Conservation (phyloP, 1,140 invertebrate genomes). For the Fopius arisanus region DNA sequence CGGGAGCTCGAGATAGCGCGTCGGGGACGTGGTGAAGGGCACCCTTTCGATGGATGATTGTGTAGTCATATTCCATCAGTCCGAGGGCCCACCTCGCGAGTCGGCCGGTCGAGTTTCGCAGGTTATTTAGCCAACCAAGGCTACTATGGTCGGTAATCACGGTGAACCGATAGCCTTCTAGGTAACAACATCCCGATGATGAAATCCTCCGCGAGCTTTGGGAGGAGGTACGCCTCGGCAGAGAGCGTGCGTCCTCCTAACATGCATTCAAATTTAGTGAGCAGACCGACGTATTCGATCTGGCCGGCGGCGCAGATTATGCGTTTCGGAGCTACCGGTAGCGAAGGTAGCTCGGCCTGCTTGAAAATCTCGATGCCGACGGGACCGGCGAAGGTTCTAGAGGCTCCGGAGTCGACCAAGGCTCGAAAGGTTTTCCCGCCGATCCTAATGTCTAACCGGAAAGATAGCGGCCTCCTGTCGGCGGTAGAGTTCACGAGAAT, state of each 20-base stretch:
- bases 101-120: not conserved
- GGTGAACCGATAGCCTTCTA: not conserved
- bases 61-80: too few species aligned
- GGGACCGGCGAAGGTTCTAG: slow-evolving; percentile 12
- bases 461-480: too few species aligned
- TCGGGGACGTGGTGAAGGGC: too few species aligned
- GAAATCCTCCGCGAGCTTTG: slow-evolving; percentile 12
- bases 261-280: too few species aligned
- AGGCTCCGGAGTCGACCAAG: slow-evolving; percentile 19
- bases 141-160: not conserved
- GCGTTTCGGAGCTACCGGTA: not conserved
- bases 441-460: not conserved
- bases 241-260: too few species aligned
- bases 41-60: too few species aligned
- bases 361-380: not conserved
- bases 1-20: too few species aligned
- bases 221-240: not conserved
- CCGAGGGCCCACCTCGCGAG: too few species aligned
- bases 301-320: not conserved
- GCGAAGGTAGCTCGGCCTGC: not conserved
- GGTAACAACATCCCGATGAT: slow-evolving; percentile 13
- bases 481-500: too few species aligned
- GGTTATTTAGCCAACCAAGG: not conserved
- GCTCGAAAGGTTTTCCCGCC: not conserved
- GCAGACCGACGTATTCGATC: not conserved